Percentiles rank a stretch among this genome's conserved stretches.
Conservation (phyloP, 2,797 vertebrate genomes). For the Heliangelus exortis region DNA sequence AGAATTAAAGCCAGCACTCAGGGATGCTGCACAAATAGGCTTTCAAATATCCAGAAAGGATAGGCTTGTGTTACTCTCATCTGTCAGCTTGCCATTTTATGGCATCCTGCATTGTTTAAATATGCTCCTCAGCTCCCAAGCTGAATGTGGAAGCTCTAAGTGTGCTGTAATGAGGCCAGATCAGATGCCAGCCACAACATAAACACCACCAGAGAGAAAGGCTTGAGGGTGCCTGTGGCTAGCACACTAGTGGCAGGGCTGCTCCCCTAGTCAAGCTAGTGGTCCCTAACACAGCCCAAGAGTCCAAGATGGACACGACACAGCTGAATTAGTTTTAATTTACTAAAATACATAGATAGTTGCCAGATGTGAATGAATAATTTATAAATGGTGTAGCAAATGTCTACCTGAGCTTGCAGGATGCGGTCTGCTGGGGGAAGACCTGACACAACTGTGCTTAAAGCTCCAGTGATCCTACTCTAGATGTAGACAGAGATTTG, state of each 20-base stretch:
- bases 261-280: rapidly evolving
- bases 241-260: rapidly evolving
- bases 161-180: background rate
- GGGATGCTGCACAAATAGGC: background rate
- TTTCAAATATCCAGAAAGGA: constrained; percentile 12
- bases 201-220: background rate
- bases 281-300: background rate
- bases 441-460: background rate
- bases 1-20: background rate
- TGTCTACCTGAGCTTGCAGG: background rate
- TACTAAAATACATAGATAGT: background rate
- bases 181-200: rapidly evolving
- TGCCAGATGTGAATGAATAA: background rate
- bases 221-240: background rate
- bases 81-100: background rate
- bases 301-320: background rate
- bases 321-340: background rate
- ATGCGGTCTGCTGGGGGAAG: background rate
- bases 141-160: rapidly evolving
- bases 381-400: background rate
- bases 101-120: background rate
- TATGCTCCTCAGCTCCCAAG: background rate
- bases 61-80: background rate
- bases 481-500: background rate
- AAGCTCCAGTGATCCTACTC: background rate